These are phyloP conservation scores for Melanotaenia duboulayi DNA, from an alignment of 2,113 vertebrate species.

Conservation along the genomic window DNA sequence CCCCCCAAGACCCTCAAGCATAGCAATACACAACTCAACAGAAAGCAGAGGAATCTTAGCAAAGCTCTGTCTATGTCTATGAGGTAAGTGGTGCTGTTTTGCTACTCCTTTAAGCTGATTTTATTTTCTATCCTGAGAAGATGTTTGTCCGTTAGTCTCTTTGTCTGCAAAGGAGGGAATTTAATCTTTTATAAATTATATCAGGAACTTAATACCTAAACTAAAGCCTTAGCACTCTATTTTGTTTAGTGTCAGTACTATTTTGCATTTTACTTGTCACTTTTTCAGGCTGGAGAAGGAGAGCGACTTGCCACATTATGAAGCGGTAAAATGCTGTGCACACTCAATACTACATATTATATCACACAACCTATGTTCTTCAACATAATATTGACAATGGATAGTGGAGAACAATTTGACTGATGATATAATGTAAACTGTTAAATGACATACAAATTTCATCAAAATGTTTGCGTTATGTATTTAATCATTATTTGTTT, in stretches of 20 bases:
- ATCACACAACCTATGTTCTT: not conserved
- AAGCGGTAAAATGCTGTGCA: constrained; percentile 45
- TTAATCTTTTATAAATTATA: not conserved
- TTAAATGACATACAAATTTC: too few species aligned
- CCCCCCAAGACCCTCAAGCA: constrained; percentile 26
- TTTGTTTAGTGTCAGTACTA: not conserved
- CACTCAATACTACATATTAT: not conserved
- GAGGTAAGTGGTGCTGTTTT: constrained; percentile 45
- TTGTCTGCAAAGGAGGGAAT: not conserved
- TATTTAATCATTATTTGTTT: not conserved
- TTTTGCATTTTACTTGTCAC: constrained; percentile 10
- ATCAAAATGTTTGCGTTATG: not conserved
- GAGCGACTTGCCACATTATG: constrained; percentile 60
- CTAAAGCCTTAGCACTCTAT: not conserved
- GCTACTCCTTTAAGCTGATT: constrained; percentile 73
- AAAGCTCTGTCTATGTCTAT: constrained; percentile 78
- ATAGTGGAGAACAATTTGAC: too few species aligned
- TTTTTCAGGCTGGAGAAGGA: constrained; percentile 69
- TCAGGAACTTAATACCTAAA: not conserved
- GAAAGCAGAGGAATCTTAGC: constrained; percentile 77
- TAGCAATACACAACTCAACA: constrained; percentile 48
- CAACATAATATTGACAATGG: too few species aligned
- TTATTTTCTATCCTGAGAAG: too few species aligned
- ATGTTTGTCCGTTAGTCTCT: too few species aligned
- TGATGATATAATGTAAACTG: not conserved